Conservation (phyloP, 2,888 invertebrate genomes). For the Lysandra bellargus region DNA sequence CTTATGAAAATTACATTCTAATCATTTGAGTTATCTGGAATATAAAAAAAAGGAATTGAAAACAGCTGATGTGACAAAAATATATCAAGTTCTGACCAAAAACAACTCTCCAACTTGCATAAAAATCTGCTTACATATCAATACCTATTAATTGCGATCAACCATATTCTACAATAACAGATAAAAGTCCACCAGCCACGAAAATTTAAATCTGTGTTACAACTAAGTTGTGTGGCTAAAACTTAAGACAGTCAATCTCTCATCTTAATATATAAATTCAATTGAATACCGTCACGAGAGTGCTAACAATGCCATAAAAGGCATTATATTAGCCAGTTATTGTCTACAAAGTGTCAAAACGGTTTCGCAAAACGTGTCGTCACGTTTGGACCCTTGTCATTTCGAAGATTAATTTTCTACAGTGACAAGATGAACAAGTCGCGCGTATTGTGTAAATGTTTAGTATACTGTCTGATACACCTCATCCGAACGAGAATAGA, state of each 20-base stretch:
- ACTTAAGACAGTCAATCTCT: background rate
- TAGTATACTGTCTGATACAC: constrained; percentile 10
- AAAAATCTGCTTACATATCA: no score
- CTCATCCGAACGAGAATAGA: background rate
- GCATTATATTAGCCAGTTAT: constrained; percentile 25
- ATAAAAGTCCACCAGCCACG: no score
- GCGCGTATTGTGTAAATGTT: constrained; percentile 12
- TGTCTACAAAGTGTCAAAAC: constrained; percentile 28
- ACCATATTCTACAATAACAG: no score
- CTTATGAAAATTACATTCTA: no score
- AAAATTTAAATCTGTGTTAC: no score
- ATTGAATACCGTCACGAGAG: background rate
- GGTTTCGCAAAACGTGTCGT: constrained; percentile 27
- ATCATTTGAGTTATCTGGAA: no score
- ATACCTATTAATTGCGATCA: no score
- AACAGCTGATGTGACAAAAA: no score
- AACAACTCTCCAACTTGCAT: no score
- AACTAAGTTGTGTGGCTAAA: background rate
- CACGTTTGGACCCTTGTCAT: constrained; percentile 32
- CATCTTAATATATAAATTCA: background rate
- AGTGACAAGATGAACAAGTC: constrained; percentile 29
- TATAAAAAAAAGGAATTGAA: no score
- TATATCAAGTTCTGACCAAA: no score
- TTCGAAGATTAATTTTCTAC: constrained; percentile 31
- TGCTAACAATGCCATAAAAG: constrained; percentile 18